Percentiles rank a stretch among this genome's conserved stretches.
Evolutionary conservation across 92 coral and sea anemone species (phyloP).

Genomic region (Palythoa heliodiscus): DNA sequence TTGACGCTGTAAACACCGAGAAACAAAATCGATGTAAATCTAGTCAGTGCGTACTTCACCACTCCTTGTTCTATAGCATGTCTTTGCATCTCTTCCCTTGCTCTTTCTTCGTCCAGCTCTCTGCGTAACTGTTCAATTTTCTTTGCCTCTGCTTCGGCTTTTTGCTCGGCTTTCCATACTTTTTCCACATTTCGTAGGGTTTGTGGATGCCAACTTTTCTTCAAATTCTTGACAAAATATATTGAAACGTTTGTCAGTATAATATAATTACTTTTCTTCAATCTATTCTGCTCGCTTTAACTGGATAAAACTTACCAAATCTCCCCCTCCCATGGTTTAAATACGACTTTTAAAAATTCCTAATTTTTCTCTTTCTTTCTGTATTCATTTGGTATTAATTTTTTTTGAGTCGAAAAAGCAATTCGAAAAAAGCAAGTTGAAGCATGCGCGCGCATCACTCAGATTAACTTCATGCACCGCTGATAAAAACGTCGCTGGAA

Average conservation of each 20-base stretch:
- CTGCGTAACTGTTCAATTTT: conserved; percentile 94
- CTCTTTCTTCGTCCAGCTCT: conserved; percentile 92
- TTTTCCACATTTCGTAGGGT: conserved; percentile 97
- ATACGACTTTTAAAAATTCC: neutral
- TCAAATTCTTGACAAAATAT: conserved; percentile 80
- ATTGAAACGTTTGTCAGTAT: neutral
- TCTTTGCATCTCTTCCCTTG: conserved; percentile 97
- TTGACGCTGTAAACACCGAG: too few species aligned
- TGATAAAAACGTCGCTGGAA: neutral
- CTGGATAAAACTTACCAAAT: conserved; percentile 74
- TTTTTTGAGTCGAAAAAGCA: too few species aligned
- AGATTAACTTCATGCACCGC: neutral
- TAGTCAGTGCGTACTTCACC: conserved; percentile 61
- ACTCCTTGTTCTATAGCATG: conserved; percentile 96
- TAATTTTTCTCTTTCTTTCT: neutral
- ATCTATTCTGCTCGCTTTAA: neutral
- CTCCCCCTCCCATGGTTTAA: conserved; percentile 95
- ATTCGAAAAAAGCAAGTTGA: conserved; percentile 24
- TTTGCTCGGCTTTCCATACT: conserved; percentile 99
- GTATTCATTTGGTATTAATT: neutral
- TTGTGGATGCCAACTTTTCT: conserved; percentile 99
- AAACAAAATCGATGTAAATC: neutral
- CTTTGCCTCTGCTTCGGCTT: conserved; percentile 96
- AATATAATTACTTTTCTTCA: neutral
- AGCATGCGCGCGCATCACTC: too few species aligned